phyloP scores from a whole-genome alignment of 2,888 invertebrate genomes.

The Ceraclea dissimilis region DNA sequence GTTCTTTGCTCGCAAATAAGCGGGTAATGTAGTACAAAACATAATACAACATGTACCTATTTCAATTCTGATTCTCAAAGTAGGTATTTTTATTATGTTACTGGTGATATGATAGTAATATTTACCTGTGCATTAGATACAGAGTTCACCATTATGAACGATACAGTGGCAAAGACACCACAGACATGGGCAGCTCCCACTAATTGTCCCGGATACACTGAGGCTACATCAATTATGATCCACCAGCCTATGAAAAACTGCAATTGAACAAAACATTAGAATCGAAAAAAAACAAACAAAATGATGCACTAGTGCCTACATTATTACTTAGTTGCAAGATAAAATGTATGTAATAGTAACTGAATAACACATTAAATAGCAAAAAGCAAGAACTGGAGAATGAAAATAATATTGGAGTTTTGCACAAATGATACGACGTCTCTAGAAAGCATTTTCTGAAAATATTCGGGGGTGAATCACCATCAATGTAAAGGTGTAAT shows the following conservation, averaged over 20 bases:
- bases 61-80: too few species aligned
- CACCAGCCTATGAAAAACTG: constrained; percentile 98
- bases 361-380: constrained; percentile 1
- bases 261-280: constrained; percentile 27
- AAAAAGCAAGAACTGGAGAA: too few species aligned
- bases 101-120: too few species aligned
- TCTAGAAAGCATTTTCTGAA: background rate
- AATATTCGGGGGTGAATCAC: constrained; percentile 23
- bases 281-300: constrained; percentile 16
- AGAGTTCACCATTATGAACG: constrained; percentile 94
- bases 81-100: too few species aligned
- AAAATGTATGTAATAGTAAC: too few species aligned
- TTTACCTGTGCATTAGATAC: constrained; percentile 86
- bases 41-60: too few species aligned
- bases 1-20: background rate
- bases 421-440: too few species aligned
- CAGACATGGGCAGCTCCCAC: constrained; percentile 82
- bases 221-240: constrained; percentile 92
- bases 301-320: background rate
- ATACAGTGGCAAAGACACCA: constrained; percentile 89
- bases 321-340: background rate
- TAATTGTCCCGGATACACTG: constrained; percentile 66
- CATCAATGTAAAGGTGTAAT: constrained; percentile 21
- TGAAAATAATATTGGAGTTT: background rate
- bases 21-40: too few species aligned